These are phyloP conservation scores for Lagocephalus sceleratus DNA, from an alignment of 2,797 vertebrate genomes.

Conservation along the genomic window DNA sequence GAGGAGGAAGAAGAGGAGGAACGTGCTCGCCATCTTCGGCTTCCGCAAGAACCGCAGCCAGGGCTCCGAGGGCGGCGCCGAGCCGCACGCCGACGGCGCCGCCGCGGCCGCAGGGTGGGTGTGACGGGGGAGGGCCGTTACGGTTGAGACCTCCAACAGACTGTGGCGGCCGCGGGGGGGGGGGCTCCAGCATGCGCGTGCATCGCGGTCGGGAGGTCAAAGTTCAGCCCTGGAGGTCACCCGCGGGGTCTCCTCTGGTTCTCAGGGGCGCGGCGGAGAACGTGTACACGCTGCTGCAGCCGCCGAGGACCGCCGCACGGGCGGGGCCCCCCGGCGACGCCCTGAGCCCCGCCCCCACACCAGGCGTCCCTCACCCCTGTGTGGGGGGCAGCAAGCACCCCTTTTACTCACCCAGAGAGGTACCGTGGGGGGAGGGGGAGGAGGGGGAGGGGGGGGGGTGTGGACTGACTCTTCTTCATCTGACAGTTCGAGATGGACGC, in stretches of 20 bases:
- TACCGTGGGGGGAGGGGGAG: no score
- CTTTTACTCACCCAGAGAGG: conserved; percentile 69
- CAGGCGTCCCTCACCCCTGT: conserved; percentile 54
- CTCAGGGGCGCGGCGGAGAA: conserved; percentile 72
- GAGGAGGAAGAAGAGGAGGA: conserved; percentile 75
- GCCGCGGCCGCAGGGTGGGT: conserved; percentile 65
- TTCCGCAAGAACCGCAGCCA: conserved; percentile 75
- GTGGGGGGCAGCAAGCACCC: conserved; percentile 56
- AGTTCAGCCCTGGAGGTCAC: no score
- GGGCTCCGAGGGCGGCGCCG: conserved; percentile 55
- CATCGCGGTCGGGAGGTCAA: no score
- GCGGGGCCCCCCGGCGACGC: conserved; percentile 70
- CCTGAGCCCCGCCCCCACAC: conserved; percentile 53
- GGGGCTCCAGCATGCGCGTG: no score
- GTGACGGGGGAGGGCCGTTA: no score
- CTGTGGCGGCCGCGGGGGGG: no score
- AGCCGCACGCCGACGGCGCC: conserved; percentile 67
- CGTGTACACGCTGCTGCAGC: conserved; percentile 74
- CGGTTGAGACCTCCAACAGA: no score
- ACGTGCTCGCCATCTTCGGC: conserved; percentile 76
- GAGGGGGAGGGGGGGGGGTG: no score
- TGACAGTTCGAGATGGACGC: conserved; percentile 64
- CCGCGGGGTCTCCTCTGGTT: no score
- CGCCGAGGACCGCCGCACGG: conserved; percentile 58
- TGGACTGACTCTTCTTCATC: no score